Evolutionary conservation across 2,797 vertebrate genomes (phyloP), one percentile per base, ranked within the genome.

Genomic region (Fratercula arctica): DNA sequence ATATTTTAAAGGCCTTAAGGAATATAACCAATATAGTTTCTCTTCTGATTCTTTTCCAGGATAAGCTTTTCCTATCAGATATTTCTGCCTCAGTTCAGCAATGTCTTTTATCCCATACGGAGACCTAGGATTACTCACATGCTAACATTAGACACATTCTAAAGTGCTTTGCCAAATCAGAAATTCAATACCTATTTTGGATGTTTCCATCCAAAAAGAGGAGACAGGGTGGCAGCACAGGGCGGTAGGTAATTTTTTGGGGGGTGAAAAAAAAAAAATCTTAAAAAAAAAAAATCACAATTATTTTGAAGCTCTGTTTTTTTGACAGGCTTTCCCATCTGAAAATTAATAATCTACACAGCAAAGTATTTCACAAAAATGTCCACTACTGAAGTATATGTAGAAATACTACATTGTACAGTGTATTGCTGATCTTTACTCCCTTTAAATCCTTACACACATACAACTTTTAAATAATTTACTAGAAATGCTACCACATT

Each of bases 11-110:
- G 54, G 80, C 96, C 93, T 88, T 46, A 87, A 96, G 94, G 85
- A 88, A 93, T 19, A 78, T 9, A 96, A 81, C 69, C 76, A 46
- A 59, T 31, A n/a, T 1, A 78, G 67, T 84, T 95, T 84, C 87
- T 88, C 87, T 88, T 90, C 87, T 90, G 89, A 95, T 95, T 93
- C 76, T 94, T 54, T 93, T 95, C 91, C 93, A 94, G 57, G 85
- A 92, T 95, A 91, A 96, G 80, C 67, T 86, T 84, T 94, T 70
- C 89, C 88, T 95, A 95, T 91, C 87, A 93, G 94, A 73, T 90
- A 61, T 72, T 80, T 57, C 84, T 87, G 74, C 56, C 56, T 69
- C 51, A 8, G n/a, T 39, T 95, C 87, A 90, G 69, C 69, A 75
- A 54, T 28, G 82, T 63, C 66, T 93, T 95, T 96, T 67, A 93